A percentile compares a stretch with the other conserved stretches of the same genome.
Conservation (phyloP, 2,888 invertebrate species). For the Dyspetes luteomarginatus region DNA sequence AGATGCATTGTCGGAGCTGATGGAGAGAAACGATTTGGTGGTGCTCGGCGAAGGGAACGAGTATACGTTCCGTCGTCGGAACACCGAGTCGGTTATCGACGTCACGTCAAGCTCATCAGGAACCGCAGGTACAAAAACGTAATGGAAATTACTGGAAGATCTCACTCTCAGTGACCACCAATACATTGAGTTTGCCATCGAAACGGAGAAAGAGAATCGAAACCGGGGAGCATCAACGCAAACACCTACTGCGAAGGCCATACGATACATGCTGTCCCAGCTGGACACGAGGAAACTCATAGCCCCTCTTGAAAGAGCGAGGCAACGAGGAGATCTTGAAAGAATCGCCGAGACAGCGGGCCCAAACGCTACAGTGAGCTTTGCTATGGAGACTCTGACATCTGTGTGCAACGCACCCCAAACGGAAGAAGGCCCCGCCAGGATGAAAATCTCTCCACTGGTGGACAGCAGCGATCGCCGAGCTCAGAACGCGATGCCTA, state of each 20-base stretch:
- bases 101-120: too few relatives aligned
- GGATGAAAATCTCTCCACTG: conserved; percentile 11
- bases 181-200: conserved; percentile 18
- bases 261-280: conserved; percentile 15
- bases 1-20: conserved; percentile 39
- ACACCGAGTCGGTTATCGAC: too few relatives aligned
- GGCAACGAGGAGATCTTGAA: not conserved
- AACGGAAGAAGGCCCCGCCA: conserved; percentile 7
- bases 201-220: too few relatives aligned
- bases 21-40: too few relatives aligned
- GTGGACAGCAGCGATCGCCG: conserved; percentile 20
- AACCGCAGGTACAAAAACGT: not conserved
- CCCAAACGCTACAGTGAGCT: not conserved
- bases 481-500: not conserved
- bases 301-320: not conserved
- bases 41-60: too few relatives aligned
- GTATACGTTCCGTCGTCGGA: too few relatives aligned
- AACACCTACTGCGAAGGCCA: not conserved
- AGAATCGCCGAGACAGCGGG: not conserved
- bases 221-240: not conserved
- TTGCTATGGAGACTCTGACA: not conserved
- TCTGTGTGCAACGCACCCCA: conserved; percentile 28
- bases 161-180: conserved; percentile 56
- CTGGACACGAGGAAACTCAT: conserved; percentile 6
- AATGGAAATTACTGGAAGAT: conserved; percentile 47